Evolutionary conservation across 2,797 vertebrate genomes (phyloP), one percentile per base, ranked within the genome.

Genomic region (Erithacus rubecula): DNA sequence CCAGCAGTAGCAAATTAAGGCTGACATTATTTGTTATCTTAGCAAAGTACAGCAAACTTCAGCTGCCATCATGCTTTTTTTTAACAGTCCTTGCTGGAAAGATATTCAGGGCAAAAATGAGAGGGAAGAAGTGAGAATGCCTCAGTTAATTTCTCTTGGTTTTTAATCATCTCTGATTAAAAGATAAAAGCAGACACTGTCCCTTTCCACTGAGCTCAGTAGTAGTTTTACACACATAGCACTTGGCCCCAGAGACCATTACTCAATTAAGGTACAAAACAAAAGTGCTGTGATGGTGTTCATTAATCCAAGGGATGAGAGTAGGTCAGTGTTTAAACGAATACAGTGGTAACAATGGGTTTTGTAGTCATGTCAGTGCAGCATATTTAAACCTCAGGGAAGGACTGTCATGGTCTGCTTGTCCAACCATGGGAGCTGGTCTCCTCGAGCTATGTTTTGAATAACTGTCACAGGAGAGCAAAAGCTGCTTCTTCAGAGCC

Each of bases 361-460:
- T 93, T 87, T 82, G 29, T 74, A 94, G 88, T 88, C 78, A 27
- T 78, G 85, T 94, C 89, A 90, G 90, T 39, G 30, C 62, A n/a
- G 49, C 49, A 51, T 77, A 37, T 93, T 94, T 90, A 93, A 96
- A 87, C 96, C 94, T 74, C 82, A 27, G 93, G 94, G 96, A 93
- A 91, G 75, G 94, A 32, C 83, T 96, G 96, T 94, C 94, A 95
- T 51, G 63, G 89, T 71, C 76, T 93, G 11, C 95, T 90, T 76
- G 74, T 93, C 84, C 83, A 79, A 30, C 52, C 4, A 1, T 1
- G 1, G 82, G 82, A 43, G 47, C 32, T 86, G 84, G 41, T 67
- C 74, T 96, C 93, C 96, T 95, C 46, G 0, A 97, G 95, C 94
- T 93, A 70, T 91, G 47, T 89, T 96, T 94, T 90, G 89, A 95